Evolutionary conservation across 2,797 vertebrate species (phyloP), one percentile per base, ranked within the genome.

Genomic region (Diplodus sargus): DNA sequence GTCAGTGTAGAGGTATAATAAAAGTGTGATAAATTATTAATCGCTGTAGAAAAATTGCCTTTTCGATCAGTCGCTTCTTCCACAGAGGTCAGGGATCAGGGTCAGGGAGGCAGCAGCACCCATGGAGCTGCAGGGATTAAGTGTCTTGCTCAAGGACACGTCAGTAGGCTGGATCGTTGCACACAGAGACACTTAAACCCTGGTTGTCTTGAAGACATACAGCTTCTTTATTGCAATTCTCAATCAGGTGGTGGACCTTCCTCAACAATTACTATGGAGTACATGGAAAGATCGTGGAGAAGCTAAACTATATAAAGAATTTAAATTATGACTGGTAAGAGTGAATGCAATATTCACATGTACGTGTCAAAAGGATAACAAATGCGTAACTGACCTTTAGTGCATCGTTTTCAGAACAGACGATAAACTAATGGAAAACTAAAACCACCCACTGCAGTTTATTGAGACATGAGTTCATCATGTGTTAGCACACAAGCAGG

Each of bases 11-110:
- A 84, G 76, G 10, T 65, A 34, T 74, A 84, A 89, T 90, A 91
- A 85, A 84, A 86, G 16, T n/a, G 2, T 54, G 47, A 69, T 86
- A 43, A 18, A 88, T 90, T 81, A 89, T 88, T 90, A 67, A 85
- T 80, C 14, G 3, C 48, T 49, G 49, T 18, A 17, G 73, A 8
- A 70, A 74, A 80, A 78, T 68, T 51, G 49, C 22, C 48, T 73
- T 74, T 84, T 39, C 45, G 58, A 58, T 66, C 25, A 15, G 43
- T 22, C 57, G 54, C 23, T 20, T 42, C 23, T 57, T 67, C 18
- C 72, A 54, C 39, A 0, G 54, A 77, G 85, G 76, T 84, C 78
- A 80, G 56, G 52, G 85, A 34, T 88, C 89, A 86, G 22, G 73
- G 79, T 75, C 79, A 39, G 23, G 25, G 64, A 75, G 63, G 61